Percentiles rank a stretch among this genome's conserved stretches.
These are phyloP conservation scores for Cathartes aura DNA, from an alignment of 2,113 vertebrate genomes.

Conservation along the genomic window DNA sequence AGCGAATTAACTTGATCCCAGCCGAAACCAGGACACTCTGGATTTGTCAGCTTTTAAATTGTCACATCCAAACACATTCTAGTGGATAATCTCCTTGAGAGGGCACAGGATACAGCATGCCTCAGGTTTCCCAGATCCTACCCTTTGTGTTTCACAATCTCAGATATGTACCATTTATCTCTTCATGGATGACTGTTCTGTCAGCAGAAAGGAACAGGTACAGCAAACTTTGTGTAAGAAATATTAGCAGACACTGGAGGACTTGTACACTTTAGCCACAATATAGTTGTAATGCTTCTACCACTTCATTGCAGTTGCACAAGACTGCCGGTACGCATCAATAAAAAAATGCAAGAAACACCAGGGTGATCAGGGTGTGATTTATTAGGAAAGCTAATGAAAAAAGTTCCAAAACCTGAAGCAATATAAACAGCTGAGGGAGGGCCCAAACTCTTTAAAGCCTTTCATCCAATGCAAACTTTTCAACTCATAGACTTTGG, in stretches of 20 bases:
- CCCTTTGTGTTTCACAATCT: neutral
- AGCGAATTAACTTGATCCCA: no score
- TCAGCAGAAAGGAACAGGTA: neutral
- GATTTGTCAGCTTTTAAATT: neutral
- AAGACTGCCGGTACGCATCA: neutral
- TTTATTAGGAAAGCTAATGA: neutral
- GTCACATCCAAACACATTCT: neutral
- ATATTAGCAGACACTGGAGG: neutral
- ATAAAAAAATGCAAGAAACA: neutral
- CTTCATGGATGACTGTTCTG: neutral
- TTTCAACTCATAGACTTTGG: neutral
- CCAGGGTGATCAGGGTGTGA: neutral
- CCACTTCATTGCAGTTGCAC: neutral
- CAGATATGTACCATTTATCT: neutral
- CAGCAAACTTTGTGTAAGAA: neutral
- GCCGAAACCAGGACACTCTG: neutral
- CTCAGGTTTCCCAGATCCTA: neutral
- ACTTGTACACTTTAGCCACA: neutral
- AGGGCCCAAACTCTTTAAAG: neutral
- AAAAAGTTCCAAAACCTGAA: neutral
- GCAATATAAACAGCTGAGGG: neutral
- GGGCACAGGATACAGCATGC: neutral
- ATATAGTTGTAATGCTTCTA: neutral
- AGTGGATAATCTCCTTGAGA: neutral
- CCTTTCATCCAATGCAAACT: neutral